These are phyloP conservation scores for Tokudaia tokunoshimensis DNA, from an alignment of 2,797 vertebrate species.

Conservation along the genomic window DNA sequence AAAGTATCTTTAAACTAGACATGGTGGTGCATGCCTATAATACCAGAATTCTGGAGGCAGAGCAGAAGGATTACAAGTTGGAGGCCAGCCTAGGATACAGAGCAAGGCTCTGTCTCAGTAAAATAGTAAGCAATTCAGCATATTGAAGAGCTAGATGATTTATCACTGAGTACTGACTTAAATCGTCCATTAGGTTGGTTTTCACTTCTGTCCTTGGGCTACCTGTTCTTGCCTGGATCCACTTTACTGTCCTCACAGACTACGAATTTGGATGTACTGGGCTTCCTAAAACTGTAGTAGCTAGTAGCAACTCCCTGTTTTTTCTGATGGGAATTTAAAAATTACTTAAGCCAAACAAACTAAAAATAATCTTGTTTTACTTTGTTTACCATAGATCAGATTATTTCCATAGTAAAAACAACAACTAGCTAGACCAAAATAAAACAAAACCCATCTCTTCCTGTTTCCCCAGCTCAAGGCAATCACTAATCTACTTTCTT, in stretches of 20 bases:
- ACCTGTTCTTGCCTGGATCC: background rate
- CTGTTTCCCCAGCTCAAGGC: background rate
- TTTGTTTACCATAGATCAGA: conserved; percentile 34
- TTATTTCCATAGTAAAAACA: conserved; percentile 43
- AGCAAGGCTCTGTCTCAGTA: background rate
- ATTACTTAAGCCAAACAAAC: conserved; percentile 42
- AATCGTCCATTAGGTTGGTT: conserved; percentile 35
- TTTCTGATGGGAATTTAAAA: conserved; percentile 48
- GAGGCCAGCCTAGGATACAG: background rate
- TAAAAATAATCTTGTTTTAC: conserved; percentile 33
- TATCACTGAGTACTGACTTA: conserved; percentile 25
- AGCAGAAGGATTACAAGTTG: background rate
- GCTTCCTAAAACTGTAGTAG: conserved; percentile 45
- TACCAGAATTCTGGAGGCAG: background rate
- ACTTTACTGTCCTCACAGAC: background rate
- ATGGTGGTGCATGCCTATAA: background rate
- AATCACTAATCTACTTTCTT: background rate
- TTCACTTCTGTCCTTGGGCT: conserved; percentile 52
- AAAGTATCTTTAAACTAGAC: background rate
- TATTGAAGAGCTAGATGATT: conserved; percentile 48
- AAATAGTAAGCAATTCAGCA: background rate
- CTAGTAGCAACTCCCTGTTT: background rate
- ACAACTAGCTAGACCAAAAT: background rate
- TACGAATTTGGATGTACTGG: background rate
- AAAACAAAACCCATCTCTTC: background rate